Conservation (phyloP, 2,888 invertebrate species). For the Mimachlamys varia region DNA sequence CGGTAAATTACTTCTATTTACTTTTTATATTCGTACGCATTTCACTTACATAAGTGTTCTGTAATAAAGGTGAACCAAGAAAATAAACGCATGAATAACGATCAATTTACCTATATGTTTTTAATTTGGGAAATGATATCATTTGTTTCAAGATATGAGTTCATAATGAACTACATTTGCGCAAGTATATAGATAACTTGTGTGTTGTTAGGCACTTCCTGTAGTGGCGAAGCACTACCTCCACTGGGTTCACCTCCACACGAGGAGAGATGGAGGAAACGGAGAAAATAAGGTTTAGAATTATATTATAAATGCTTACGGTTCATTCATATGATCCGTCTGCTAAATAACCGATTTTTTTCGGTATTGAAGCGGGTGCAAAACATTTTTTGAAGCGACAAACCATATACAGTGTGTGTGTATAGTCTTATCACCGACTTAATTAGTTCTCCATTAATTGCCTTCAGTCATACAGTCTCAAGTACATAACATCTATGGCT, state of each 20-base stretch:
- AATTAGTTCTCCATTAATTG: too few relatives aligned
- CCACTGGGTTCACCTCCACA: neutral
- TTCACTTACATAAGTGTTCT: neutral
- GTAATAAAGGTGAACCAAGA: neutral
- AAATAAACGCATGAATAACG: too few relatives aligned
- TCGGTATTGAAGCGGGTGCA: too few relatives aligned
- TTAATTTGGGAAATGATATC: neutral
- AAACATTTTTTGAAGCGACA: too few relatives aligned
- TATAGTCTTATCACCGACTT: too few relatives aligned
- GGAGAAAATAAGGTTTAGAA: neutral
- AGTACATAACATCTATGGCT: too few relatives aligned
- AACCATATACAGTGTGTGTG: too few relatives aligned
- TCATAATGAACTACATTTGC: conserved; percentile 24
- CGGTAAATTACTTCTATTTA: conserved; percentile 36
- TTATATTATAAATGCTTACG: too few relatives aligned
- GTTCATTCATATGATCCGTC: too few relatives aligned
- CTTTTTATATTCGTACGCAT: neutral
- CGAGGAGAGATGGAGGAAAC: neutral
- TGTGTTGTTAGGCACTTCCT: conserved; percentile 62
- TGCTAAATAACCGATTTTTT: too few relatives aligned
- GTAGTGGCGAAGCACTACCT: conserved; percentile 31
- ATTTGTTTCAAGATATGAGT: neutral
- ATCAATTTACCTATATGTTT: neutral
- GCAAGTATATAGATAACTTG: neutral
- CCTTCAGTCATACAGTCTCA: too few relatives aligned